Percentiles rank a stretch among this genome's conserved stretches.
Conservation (phyloP, 2,888 invertebrate species). For the Cyrtodaria siliqua region DNA sequence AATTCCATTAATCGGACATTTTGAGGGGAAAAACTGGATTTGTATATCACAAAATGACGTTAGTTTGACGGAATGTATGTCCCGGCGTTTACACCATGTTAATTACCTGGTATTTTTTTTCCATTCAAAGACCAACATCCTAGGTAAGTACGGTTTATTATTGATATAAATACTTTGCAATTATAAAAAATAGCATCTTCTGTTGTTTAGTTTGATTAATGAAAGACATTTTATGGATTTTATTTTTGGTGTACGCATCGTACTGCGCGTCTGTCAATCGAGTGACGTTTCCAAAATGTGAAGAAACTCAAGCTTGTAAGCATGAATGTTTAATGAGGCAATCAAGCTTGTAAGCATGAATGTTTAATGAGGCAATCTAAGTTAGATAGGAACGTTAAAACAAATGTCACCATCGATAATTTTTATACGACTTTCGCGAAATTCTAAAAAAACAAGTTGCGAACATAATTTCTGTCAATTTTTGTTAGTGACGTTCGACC, state of each 20-base stretch:
- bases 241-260: conserved; percentile 26
- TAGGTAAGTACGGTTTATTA: conserved; percentile 24
- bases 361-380: conserved; percentile 19
- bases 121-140: conserved; percentile 29
- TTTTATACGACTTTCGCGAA: conserved; percentile 29
- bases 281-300: conserved; percentile 26
- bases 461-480: conserved; percentile 25
- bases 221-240: conserved; percentile 15
- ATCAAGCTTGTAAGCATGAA: too few relatives aligned
- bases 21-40: conserved; percentile 20
- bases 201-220: conserved; percentile 28
- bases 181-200: conserved; percentile 22
- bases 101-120: conserved; percentile 17
- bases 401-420: conserved; percentile 24
- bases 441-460: conserved; percentile 22
- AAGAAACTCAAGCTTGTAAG: conserved; percentile 28
- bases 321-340: conserved; percentile 14
- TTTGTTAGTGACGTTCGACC: conserved; percentile 26
- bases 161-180: conserved; percentile 17
- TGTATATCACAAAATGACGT: conserved; percentile 19
- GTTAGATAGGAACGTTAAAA: conserved; percentile 21
- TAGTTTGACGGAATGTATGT: conserved; percentile 26
- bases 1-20: conserved; percentile 27
- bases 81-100: conserved; percentile 25
- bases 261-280: conserved; percentile 37